Base-by-base conservation (phyloP, 2,888 invertebrate genomes). In the Panopea generosa region DNA sequence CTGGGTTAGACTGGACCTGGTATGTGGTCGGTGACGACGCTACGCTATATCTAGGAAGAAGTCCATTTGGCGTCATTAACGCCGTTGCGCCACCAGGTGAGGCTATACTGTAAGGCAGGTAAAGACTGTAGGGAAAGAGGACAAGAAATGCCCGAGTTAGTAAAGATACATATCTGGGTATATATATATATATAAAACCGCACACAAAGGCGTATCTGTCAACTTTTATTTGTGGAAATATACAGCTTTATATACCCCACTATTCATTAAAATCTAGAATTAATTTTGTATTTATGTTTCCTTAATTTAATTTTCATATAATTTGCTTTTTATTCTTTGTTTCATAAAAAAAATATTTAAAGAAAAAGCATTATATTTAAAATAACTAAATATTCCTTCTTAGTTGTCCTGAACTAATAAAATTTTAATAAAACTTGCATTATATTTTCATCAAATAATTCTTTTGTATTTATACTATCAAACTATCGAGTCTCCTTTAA, bases 1-100 rank as follows among this genome's bases (percentile, higher is more conserved):
- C 75, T 24, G 79, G 82, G 45, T 81, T 81, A 9, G 83, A 76
- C 70, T 82, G 85, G 62, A 92, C 85, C 74, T 91, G 91, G 84
- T 91, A 92, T 55, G 90, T 90, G 22, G 90, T 90, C 11, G 92
- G 91, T 33, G 90, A 89, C 20, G 91, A 87, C 47, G 87, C 87
- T 56, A 89, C 79, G 49, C 86, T 85, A 79, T 85, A 88, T 62
- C 89, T 82, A 9, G 89, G 88, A 63, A 89, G 66, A 52, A 89
- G 91, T 74, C 87, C 87, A n/a, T 86, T 74, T 43, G 87, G 87
- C 26, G 83, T 82, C 76, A 86, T 79, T 65, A 89, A 65, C 40
- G 86, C 82, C 38, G 87, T 79, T 14, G 82, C 84, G 26, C 77
- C 82, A 9, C 77, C 79, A 9, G 75, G 76, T 53, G 77, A 61